Base-by-base conservation (phyloP, 2,113 vertebrate species). In the Oncorhynchus masou region DNA sequence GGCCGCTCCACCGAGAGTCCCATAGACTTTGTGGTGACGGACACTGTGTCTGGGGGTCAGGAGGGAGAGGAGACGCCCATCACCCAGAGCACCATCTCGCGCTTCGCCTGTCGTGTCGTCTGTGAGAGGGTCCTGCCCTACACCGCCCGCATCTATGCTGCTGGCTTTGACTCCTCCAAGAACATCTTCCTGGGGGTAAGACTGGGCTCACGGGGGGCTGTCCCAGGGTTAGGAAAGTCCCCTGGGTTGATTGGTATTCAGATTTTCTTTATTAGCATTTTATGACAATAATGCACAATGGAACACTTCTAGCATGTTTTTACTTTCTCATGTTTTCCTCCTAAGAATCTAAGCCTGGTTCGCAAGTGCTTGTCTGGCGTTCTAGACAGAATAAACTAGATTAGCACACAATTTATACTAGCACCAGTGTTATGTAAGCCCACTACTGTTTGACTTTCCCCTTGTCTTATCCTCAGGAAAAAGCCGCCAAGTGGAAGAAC, bases 401-500 rank as follows among this genome's bases (percentile, higher is more conserved):
- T 69, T 59, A 79, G 75, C 29, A 31, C 54, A 48, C 5, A 59
- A 31, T 65, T 62, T 27, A 75, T 48, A 77, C 69, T 59, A 79
- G 75, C 29, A 31, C 29, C 59, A 13, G 20, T 4, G 31, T 67
- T 67, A 3, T 11, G 65, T 16, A 20, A 67, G 3, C 11, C 13
- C 65, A 29, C 67, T 49, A 29, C 16, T 3, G 20, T 70, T 39
- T 70, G 68, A 97, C 97, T 96, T 99, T 78, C 1, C n/a, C 13
- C 16, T 13, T 19, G 4, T 15, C 13, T 94, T n/a, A 3, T 69
- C 69, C 24, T 3, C 83, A 99, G 98, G 98, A 99, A 87, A 99
- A 99, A 91, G 98, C 98, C 0, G 97, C 98, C 2, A 99, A 99
- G 71, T 99, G 98, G 98, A 99, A 99, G 93, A 99, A 99, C 85